phyloP scores from a whole-genome alignment of 2,113 vertebrate species.

The Myxocyprinus asiaticus region DNA sequence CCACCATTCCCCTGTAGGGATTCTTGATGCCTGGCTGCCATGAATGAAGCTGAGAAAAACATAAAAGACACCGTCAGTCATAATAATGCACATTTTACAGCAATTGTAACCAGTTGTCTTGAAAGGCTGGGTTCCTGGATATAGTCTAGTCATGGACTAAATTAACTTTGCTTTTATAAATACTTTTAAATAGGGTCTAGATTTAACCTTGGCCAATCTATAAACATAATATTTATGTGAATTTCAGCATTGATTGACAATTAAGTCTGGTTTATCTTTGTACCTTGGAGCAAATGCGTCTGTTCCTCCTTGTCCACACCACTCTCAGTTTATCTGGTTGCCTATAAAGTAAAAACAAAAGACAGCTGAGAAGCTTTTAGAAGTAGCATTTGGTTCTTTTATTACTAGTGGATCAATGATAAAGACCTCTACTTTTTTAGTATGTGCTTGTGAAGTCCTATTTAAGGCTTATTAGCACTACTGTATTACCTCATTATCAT shows the following conservation, averaged over 20 bases:
- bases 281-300: slow-evolving; percentile 89
- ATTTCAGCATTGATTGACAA: slow-evolving; percentile 1
- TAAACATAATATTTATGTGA: neutral
- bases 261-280: slow-evolving; percentile 23
- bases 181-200: neutral
- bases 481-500: too few relatives aligned
- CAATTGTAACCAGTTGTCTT: neutral
- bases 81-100: neutral
- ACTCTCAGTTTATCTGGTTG: slow-evolving; percentile 89
- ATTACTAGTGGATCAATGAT: too few relatives aligned
- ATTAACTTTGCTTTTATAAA: neutral
- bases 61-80: neutral
- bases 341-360: slow-evolving; percentile 67
- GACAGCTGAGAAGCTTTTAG: neutral
- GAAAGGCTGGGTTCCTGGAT: neutral
- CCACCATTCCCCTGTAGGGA: slow-evolving; percentile 86
- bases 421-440: neutral
- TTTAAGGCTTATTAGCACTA: too few relatives aligned
- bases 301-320: slow-evolving; percentile 89
- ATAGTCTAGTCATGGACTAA: neutral
- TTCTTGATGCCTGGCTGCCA: slow-evolving; percentile 92
- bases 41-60: slow-evolving; percentile 78
- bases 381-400: too few relatives aligned
- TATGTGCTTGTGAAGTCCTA: too few relatives aligned
- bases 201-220: neutral